These are phyloP conservation scores for Drosophila pandora DNA, from an alignment of 1,140 invertebrate genomes.

Conservation along the genomic window DNA sequence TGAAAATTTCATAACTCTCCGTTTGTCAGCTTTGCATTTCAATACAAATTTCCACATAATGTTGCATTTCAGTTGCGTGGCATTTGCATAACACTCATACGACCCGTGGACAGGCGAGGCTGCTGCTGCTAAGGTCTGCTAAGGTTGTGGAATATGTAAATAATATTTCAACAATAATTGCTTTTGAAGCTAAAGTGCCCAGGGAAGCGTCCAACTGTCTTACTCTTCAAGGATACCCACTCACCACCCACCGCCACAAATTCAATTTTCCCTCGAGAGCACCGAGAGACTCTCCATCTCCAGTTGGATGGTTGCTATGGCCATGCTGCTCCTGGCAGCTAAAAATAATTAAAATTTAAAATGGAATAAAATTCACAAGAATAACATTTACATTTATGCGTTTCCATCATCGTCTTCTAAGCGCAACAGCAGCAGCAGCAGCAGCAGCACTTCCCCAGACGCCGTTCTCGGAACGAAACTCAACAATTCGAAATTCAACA, in stretches of 20 bases:
- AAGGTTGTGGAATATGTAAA: constrained; percentile 58
- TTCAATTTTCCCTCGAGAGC: constrained; percentile 52
- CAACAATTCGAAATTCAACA: constrained; percentile 68
- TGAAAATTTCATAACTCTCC: constrained; percentile 51
- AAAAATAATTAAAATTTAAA: constrained; percentile 76
- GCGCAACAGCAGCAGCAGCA: neutral
- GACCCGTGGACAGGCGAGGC: constrained; percentile 39
- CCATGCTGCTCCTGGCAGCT: constrained; percentile 45
- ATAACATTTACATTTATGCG: constrained; percentile 75
- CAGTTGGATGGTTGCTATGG: constrained; percentile 1
- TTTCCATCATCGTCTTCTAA: constrained; percentile 38
- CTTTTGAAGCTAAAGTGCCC: constrained; percentile 63
- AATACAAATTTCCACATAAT: constrained; percentile 33
- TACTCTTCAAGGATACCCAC: neutral
- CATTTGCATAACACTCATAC: constrained; percentile 73
- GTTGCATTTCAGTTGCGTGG: constrained; percentile 58
- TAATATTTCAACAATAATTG: constrained; percentile 76
- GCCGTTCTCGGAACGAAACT: constrained; percentile 29
- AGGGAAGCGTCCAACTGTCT: constrained; percentile 44
- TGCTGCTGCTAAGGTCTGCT: neutral
- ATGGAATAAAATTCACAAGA: constrained; percentile 72
- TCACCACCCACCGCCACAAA: constrained; percentile 22
- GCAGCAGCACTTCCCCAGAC: neutral
- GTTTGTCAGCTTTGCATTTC: constrained; percentile 34
- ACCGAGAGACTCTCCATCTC: neutral